phyloP scores from a whole-genome alignment of 2,888 invertebrate genomes.

The Trissolcus japonicus region DNA sequence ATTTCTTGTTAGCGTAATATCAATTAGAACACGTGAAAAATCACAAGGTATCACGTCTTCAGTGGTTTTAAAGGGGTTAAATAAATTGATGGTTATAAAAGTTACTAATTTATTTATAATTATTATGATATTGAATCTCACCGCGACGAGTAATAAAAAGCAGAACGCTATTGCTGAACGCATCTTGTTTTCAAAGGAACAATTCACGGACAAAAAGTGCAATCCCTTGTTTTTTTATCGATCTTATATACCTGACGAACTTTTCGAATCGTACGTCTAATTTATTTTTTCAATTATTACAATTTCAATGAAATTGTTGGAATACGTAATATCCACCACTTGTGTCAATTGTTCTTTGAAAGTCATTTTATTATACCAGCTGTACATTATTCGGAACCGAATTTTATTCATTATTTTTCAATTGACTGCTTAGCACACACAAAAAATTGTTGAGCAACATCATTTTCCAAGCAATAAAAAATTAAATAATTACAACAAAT shows the following conservation, averaged over 20 bases:
- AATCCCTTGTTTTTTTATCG: not conserved
- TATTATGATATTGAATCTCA: conserved; percentile 1
- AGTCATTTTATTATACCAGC: conserved; percentile 9
- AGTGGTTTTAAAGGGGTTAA: too few species aligned
- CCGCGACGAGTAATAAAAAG: conserved; percentile 6
- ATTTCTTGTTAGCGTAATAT: too few species aligned
- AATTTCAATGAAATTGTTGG: not conserved
- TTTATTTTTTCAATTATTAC: not conserved
- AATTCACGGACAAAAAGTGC: not conserved
- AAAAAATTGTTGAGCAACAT: not conserved
- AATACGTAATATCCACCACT: conserved; percentile 20
- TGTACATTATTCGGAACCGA: not conserved
- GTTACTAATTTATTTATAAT: too few species aligned
- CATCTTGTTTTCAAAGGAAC: not conserved
- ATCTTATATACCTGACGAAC: conserved; percentile 16
- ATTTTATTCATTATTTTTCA: conserved; percentile 5
- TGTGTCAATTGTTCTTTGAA: conserved; percentile 17
- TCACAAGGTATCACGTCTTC: too few species aligned
- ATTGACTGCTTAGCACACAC: not conserved
- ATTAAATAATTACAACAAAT: not conserved
- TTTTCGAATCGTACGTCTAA: not conserved
- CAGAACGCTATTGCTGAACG: conserved; percentile 1
- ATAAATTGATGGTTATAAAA: too few species aligned
- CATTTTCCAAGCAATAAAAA: too few species aligned
- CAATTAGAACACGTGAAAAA: too few species aligned